Evolutionary conservation across 2,888 invertebrate species (phyloP), one percentile per base, ranked within the genome.

Genomic region (Masnerella sp.): DNA sequence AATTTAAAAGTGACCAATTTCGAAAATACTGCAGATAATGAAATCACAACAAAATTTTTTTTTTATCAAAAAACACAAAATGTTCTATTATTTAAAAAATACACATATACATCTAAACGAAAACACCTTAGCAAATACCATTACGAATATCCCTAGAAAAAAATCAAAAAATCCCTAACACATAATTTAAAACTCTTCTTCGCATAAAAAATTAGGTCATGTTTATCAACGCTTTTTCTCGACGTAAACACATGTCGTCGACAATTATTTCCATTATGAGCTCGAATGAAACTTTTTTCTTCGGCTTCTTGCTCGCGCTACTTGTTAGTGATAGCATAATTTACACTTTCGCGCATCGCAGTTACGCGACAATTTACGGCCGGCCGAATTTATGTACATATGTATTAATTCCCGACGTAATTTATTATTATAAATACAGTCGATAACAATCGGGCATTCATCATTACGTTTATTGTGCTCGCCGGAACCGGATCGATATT

Each of bases 321-420:
- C 59, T 52, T 68, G 68, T 68, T 68, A 68, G 59, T 59, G 68
- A 59, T 68, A 17, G 38, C 45, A 68, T 59, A 68, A 68, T 68
- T 68, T 68, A 68, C 68, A 68, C 30, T 68, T 59, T 52, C 59
- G 38, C 59, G 52, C 45, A 51, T 51, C 14, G 34, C 18, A 49
- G 34, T 56, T 59, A 58, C 30, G 59, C 59, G 43, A 68, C 52
- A 68, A 68, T 68, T 59, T 68, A 68, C 52, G 43, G 58, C 54
- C 2, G n/a, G n/a, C 15, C 38, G 17, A 34, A 68, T 51, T 58
- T 36, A 36, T 40, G 58, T 36, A 20, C 40, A 28, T 40, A 36
- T 42, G 45, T 38, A 59, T 56, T 52, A 38, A 45, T 45, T 43
- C 49, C 22, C 11, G 5, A 25, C 18, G 34, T 30, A 51, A 58